Evolutionary conservation across 2,888 invertebrate genomes (phyloP), one percentile per base, ranked within the genome.

Genomic region (Nasonovia ribisnigri): DNA sequence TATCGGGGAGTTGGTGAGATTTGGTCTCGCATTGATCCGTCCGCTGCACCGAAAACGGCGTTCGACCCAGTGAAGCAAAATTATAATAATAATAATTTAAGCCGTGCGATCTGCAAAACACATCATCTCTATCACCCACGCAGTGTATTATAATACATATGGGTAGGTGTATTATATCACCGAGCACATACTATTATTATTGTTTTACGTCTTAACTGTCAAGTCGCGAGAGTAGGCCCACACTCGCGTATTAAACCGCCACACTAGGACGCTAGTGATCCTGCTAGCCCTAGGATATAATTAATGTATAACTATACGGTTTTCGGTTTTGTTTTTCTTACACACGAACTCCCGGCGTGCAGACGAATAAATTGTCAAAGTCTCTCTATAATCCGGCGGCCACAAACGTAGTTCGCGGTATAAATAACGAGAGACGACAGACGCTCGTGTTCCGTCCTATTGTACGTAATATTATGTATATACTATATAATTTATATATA

Each of bases 291-390:
- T 42, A 29, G 26, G 29, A 43, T n/a, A 51, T 91, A 84, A 91
- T 91, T 57, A 91, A 91, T 57, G 57, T 24, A 26, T 84, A 77
- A 54, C 88, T 36, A 36, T 77, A 77, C 36, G 36, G 29, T 92
- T 87, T 92, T 60, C 46, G 24, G 29, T 54, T 88, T 88, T 92
- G 88, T 92, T 92, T 92, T 92, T 92, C 51, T 92, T 92, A 24
- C n/a, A 51, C 92, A 20, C 36, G 77, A 77, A 36, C 77, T 20
- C 77, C 77, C 20, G 77, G 51, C n/a, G 20, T 51, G 42, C 51
- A 88, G 67, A 88, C 92, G 77, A 92, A 92, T 92, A 92, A 92
- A 92, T 92, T 77, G 77, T 92, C 92, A 42, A 48, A 92, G 92
- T 88, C 88, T 60, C 60, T 77, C 77, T 92, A 43, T 86, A 92